phyloP scores from a whole-genome alignment of 2,797 vertebrate species.

The Pangasius djambal region DNA sequence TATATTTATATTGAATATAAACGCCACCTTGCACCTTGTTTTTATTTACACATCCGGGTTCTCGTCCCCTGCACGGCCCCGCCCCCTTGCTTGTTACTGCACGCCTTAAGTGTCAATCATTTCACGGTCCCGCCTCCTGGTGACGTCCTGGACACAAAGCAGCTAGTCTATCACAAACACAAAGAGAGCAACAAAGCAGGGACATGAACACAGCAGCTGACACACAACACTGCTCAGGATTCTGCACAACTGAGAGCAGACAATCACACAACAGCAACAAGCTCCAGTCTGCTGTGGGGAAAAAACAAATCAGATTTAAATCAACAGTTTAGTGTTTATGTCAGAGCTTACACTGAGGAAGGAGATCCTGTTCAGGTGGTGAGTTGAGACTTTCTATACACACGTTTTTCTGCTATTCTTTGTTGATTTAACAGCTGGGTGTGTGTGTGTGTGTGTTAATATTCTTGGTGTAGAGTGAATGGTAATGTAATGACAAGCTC shows the following conservation, averaged over 20 bases:
- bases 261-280: conserved; percentile 31
- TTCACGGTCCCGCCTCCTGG: conserved; percentile 59
- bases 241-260: conserved; percentile 43
- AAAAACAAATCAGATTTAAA: conserved; percentile 35
- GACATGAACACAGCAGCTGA: conserved; percentile 67
- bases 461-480: background rate
- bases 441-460: background rate
- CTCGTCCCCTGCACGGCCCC: conserved; percentile 44
- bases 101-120: conserved; percentile 57
- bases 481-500: background rate
- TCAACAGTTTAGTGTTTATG: conserved; percentile 33
- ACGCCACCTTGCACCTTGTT: conserved; percentile 65
- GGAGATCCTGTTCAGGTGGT: conserved; percentile 72
- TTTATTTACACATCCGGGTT: conserved; percentile 91
- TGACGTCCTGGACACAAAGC: conserved; percentile 75
- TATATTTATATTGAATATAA: background rate
- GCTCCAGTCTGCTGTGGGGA: conserved; percentile 32
- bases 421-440: background rate
- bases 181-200: conserved; percentile 79
- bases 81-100: conserved; percentile 64
- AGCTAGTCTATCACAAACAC: conserved; percentile 75
- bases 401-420: background rate
- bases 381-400: conserved; percentile 59
- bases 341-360: conserved; percentile 62
- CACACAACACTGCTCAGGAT: conserved; percentile 53